Percentiles rank a stretch among this genome's conserved stretches.
These are phyloP conservation scores for Borostomias antarcticus DNA, from an alignment of 2,797 vertebrate species.

Conservation along the genomic window DNA sequence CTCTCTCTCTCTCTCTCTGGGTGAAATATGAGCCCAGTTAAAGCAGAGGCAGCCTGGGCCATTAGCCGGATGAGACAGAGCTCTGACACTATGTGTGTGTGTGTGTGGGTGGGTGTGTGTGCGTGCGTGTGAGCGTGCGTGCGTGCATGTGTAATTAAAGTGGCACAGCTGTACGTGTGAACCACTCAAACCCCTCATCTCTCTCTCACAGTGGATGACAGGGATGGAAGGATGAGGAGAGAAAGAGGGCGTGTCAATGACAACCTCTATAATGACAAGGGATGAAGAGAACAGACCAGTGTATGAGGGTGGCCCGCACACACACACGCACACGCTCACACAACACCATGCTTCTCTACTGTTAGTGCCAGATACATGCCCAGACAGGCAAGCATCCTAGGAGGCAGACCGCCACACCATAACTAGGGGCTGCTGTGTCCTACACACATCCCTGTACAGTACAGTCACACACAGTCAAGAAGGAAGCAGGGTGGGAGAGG, in stretches of 20 bases:
- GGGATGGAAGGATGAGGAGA: not conserved
- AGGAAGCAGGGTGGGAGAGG: too few relatives aligned
- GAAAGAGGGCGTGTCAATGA: not conserved
- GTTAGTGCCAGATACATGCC: not conserved
- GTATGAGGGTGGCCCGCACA: not conserved
- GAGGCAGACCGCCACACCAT: not conserved
- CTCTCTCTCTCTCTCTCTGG: slow-evolving; percentile 53
- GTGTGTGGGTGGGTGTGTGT: not conserved
- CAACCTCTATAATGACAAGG: not conserved
- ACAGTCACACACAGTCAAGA: too few relatives aligned
- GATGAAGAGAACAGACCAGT: not conserved
- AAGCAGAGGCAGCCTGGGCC: slow-evolving; percentile 56
- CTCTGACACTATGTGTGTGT: slow-evolving; percentile 12
- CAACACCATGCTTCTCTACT: not conserved
- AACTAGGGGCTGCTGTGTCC: not conserved
- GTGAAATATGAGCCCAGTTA: slow-evolving; percentile 71
- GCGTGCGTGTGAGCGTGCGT: not conserved
- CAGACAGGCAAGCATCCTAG: not conserved
- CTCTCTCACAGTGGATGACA: not conserved
- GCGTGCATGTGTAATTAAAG: not conserved
- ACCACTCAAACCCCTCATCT: not conserved
- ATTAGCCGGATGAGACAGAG: slow-evolving; percentile 64
- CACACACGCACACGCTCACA: too few relatives aligned
- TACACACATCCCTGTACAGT: too few relatives aligned
- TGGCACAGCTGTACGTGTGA: not conserved